Evolutionary conservation across 2,888 invertebrate species (phyloP), one percentile per base, ranked within the genome.

Genomic region (Pollenia angustigena): DNA sequence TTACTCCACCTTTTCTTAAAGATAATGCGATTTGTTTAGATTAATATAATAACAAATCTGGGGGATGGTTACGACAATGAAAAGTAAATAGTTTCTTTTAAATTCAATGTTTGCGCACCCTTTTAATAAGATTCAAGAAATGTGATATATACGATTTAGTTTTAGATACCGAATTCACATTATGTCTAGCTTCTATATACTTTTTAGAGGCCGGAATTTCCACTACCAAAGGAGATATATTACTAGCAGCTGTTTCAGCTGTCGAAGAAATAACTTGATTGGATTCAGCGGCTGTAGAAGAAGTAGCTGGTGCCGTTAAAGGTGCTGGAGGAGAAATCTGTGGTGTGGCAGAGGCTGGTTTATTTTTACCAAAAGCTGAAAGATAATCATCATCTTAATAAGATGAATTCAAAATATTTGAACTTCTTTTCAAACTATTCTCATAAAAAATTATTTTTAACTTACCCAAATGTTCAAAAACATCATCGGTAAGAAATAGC

Each of bases 391-490:
- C 89, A 40, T 88, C 90, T 90, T 76, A 60, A 69, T 14, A 50
- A 58, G 16, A 58, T 62, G 6, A 32, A 40, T 58, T 76, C 8
- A 64, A 52, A 64, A 44, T 23, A 44, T 8, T 14, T 9, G 4
- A 12, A 56, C 23, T 32, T 16, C 9, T 32, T 42, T 56, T 14
- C 12, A 11, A 18, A 18, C 9, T 32, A 14, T 32, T 18, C 0
- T 58, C n/a, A 16, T 18, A 12, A 54, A 85, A 64, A 16, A 10
- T 2, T 68, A 50, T 40, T 52, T 16, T 11, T 11, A 69, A 81
- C 87, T 88, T 81, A 89, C 90, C 89, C 23, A 90, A 69, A 62
- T 81, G 87, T 69, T 89, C 89, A 9, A 89, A 62, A 6, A 89
- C 42, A 69, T 89, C 89, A 44, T 89, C 90, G 4, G 88, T 88